Evolutionary conservation across 2,888 invertebrate species (phyloP), one percentile per base, ranked within the genome.

Genomic region (Stenoptilia bipunctidactyla): DNA sequence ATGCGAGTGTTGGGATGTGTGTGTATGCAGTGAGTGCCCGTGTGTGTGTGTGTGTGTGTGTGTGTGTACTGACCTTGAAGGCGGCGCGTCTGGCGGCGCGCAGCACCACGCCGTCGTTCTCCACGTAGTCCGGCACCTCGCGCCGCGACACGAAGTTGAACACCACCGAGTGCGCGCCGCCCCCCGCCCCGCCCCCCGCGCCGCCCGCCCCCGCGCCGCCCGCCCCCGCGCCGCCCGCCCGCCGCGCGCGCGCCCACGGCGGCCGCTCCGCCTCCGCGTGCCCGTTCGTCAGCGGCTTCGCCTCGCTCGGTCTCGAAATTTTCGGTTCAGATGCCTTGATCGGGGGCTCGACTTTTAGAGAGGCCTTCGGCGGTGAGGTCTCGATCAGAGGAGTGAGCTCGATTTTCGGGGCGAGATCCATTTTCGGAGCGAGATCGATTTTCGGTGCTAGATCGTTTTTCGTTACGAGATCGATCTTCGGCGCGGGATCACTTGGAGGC

Each of bases 61-160:
- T 8, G 13, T 3, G 20, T 20, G 20, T 20, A 61, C 88, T 89
- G 59, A 92, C 93, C 91, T 92, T 92, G 56, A 91, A 88, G 58
- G 88, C 85, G 62, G 89, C 88, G 45, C 89, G 86, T 52, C 88
- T 88, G 58, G 86, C 85, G 60, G 86, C 86, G 55, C 88, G 87
- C 54, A 90, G 87, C 53, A 91, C 86, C 67, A 91, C 86, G 53
- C 93, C 93, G 84, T 95, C 94, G 79, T 94, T 94, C 69, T 93
- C 93, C 62, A 96, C 92, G 76, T 96, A 94, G 86, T 95, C 93
- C 38, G 95, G 95, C 58, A 94, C 93, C 60, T 92, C 92, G 74
- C 92, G 92, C 61, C 92, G 88, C 73, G 89, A 86, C 51, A 91
- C 92, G 77, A 95, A 96, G 85, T 95, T 93, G 83, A 95, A 95